Base-by-base conservation (phyloP, 1,140 invertebrate species). In the Asobara japonica region DNA sequence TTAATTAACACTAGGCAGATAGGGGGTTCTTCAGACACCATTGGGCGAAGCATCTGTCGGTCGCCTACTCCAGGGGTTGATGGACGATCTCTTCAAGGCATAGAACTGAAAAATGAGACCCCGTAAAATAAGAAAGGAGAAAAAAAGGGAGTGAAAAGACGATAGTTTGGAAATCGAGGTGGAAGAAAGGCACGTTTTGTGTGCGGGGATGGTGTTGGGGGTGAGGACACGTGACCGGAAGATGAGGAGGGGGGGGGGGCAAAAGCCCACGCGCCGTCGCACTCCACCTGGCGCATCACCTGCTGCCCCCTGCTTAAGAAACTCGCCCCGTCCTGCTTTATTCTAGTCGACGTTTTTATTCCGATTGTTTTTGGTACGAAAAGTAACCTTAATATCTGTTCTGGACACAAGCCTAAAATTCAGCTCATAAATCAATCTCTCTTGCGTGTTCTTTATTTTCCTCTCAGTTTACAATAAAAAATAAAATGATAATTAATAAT, bases 241-340 rank as follows among this genome's bases (percentile, higher is more conserved):
- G 79, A 75, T 78, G 79, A 79, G 82, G 81, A 81, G 79, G 76
- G 78, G 79, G 79, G 82, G 81, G 82, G 78, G 78, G 80, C 80
- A 74, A n/a, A n/a, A n/a, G 80, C 84, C 83, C 86, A 87, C 86
- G 86, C 84, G 85, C 82, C 86, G 77, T 82, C 81, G 80, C 76
- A 76, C 81, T 86, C 83, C 85, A 87, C 86, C 86, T 87, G 86
- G 85, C 82, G 83, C 84, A 86, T 87, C 86, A 87, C 86, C 86
- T 87, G 86, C 86, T 86, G 83, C 84, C 83, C 83, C 83, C 80
- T 83, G 80, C 79, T 84, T 82, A 79, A 80, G 82, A 72, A 62
- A 18, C 25, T 62, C 60, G 27, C n/a, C 13, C 29, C 29, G 29
- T 62, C 27, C 31, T 62, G 60, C 60, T 62, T 62, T 30, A 62